phyloP scores from a whole-genome alignment of 2,797 vertebrate genomes.

The Phoeniculus purpureus region DNA sequence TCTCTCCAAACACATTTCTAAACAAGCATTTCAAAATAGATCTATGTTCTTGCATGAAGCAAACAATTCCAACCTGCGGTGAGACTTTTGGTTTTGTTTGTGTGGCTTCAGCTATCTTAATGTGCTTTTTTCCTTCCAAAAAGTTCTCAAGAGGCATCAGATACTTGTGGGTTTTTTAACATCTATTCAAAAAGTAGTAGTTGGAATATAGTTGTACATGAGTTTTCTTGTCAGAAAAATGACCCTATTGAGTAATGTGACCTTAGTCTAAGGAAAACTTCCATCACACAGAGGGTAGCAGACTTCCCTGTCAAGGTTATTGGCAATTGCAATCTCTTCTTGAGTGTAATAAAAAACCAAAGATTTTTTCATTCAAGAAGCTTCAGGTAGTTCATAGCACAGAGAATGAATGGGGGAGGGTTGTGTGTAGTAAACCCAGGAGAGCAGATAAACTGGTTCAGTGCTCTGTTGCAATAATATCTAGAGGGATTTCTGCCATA shows the following conservation, averaged over 20 bases:
- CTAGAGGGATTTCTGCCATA: background rate
- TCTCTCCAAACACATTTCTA: background rate
- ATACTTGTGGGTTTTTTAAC: background rate
- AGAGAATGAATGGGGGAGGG: background rate
- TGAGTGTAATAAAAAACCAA: background rate
- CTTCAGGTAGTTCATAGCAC: background rate
- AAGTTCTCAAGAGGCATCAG: background rate
- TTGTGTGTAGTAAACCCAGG: background rate
- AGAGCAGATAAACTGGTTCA: constrained; percentile 32
- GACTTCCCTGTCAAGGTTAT: background rate
- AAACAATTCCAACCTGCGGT: background rate
- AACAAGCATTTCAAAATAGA: background rate
- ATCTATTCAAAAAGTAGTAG: background rate
- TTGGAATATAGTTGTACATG: background rate
- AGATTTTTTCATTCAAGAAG: background rate
- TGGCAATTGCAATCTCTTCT: background rate
- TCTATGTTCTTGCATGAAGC: background rate
- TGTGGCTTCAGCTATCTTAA: background rate
- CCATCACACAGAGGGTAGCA: background rate
- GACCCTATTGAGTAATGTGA: background rate
- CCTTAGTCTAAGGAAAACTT: background rate
- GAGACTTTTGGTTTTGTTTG: background rate
- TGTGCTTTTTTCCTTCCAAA: background rate
- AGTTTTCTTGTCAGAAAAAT: background rate
- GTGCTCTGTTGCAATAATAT: background rate